Base-by-base conservation (phyloP, 2,888 invertebrate genomes). In the Tachina fera region DNA sequence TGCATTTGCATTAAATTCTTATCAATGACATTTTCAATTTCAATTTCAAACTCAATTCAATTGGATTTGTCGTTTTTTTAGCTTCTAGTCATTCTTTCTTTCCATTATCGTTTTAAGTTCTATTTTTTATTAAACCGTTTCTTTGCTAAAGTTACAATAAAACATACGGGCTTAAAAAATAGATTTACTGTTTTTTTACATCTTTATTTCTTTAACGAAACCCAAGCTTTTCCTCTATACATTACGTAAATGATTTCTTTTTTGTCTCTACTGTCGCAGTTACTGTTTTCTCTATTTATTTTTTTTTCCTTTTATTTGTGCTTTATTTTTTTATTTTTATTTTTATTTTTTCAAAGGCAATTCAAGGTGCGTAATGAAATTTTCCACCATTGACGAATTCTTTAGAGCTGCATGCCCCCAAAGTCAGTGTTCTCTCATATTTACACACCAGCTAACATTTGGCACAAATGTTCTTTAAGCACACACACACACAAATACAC, bases 351-450 rank as follows among this genome's bases (percentile, higher is more conserved):
- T 39, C 61, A 81, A 61, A 79, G 67, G 79, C 79, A 83, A 79
- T 86, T 78, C 86, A 86, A 86, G 82, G 86, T 86, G 79, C 78
- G 86, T 86, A 86, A 83, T 86, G 82, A 82, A 68, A 82, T 83
- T 79, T 79, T 86, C 60, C 60, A 71, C 47, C 39, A 76, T 61
- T 72, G 72, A 47, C 74, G 77, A 56, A 43, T 43, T 41, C 14
- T 22, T 53, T 2, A 14, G 11, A 51, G 8, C n/a, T 49, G 31
- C 65, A 75, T 8, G 19, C 22, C 19, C n/a, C 43, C n/a, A n/a
- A 58, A 31, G 31, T 9, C 45, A 4, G n/a, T 41, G 39, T 6
- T 16, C 16, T 19, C 13, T 61, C 22, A 19, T 65, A 51, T 78
- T 72, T 43, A 74, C 45, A 76, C 53, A 77, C 11, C 56, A 83